Base-by-base conservation (phyloP, 2,113 vertebrate species). In the Megaleporinus macrocephalus region DNA sequence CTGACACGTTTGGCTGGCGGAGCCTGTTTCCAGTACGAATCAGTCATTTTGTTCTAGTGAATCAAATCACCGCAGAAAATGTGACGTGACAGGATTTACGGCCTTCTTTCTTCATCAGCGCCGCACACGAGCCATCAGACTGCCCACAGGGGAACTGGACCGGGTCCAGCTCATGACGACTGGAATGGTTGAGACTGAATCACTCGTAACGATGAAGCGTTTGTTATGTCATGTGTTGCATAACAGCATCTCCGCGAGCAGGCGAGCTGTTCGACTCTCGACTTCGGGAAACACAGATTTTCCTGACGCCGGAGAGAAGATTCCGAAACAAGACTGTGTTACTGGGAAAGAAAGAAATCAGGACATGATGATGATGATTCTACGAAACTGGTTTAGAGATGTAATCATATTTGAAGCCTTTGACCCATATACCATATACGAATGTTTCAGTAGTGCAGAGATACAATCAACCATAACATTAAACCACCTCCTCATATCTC, bases 11-110 rank as follows among this genome's bases (percentile, higher is more conserved):
- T 76, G 9, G 41, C 24, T 10, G 33, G 24, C 9, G 36, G n/a
- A 26, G 18, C 29, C 61, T 82, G 7, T 73, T 81, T 79, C 29
- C 71, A 20, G 18, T 71, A 49, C 24, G 80, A 70, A 63, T 68
- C 44, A n/a, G 73, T 85, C 26, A 73, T 75, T 22, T n/a, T 36
- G 24, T 49, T 65, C 26, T 30, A n/a, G 20, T 22, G 44, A 66
- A 63, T 63, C n/a, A 63, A 49, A 47, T 49, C 75, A 49, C 41
- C 26, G 4, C 57, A 76, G 41, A 63, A 51, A 49, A 51, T 51
- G 1, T 33, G 61, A 30, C 26, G 27, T 16, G 20, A 15, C 61
- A n/a, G 24, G 20, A 33, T 69, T 66, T 53, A 53, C 27, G 13
- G 26, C 14, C 2, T 12, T 29, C 7, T 33, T 5, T 12, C 6